Conservation (phyloP, 2,888 invertebrate species). For the Pharmacophagus antenor region DNA sequence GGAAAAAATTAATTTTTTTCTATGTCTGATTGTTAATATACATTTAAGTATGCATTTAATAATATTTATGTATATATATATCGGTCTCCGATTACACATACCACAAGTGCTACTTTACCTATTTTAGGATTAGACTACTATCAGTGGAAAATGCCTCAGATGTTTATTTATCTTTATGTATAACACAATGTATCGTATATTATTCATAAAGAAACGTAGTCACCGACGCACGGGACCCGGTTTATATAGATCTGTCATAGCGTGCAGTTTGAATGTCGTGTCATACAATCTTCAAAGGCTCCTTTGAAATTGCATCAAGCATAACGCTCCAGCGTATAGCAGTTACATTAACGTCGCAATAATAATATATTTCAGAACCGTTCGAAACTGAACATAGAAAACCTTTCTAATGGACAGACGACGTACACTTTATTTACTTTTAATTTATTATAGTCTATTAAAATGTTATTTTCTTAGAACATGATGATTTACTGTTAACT, state of each 20-base stretch:
- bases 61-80: no score
- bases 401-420: slow-evolving; percentile 2
- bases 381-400: slow-evolving; percentile 8
- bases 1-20: no score
- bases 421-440: background rate
- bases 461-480: background rate
- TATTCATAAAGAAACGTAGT: background rate
- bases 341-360: slow-evolving; percentile 19
- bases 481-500: background rate
- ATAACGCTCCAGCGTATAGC: slow-evolving; percentile 10
- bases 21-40: no score
- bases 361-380: slow-evolving; percentile 20
- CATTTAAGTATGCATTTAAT: no score
- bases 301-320: slow-evolving; percentile 25
- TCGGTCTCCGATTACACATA: no score
- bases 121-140: background rate
- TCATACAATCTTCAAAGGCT: slow-evolving; percentile 26
- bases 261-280: slow-evolving; percentile 17
- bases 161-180: background rate
- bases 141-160: background rate
- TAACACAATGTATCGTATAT: background rate
- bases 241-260: slow-evolving; percentile 3
- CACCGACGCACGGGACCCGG: background rate
- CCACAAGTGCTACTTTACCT: no score
- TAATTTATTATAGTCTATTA: background rate